Evolutionary conservation across 2,797 vertebrate genomes (phyloP).

Genomic region (Eremophila alpestris): DNA sequence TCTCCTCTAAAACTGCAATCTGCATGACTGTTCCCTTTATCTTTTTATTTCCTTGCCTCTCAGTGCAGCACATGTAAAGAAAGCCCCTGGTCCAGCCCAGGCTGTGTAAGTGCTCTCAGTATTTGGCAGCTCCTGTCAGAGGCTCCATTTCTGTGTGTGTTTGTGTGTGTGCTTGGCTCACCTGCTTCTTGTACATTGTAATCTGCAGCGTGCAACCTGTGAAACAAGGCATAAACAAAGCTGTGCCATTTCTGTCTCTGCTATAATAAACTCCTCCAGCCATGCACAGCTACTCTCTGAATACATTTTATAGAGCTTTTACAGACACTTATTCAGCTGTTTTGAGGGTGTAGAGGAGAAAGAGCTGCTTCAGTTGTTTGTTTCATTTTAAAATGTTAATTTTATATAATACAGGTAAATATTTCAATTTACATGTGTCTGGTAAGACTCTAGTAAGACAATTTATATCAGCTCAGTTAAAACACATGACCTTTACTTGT

Average conservation of each 20-base stretch:
- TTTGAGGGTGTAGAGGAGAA: not conserved
- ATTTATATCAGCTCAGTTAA: not conserved
- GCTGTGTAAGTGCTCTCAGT: slow-evolving; percentile 65
- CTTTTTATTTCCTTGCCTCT: not conserved
- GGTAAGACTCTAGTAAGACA: not conserved
- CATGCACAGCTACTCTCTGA: not conserved
- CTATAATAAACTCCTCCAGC: not conserved
- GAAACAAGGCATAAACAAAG: not conserved
- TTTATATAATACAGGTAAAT: not conserved
- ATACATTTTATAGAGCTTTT: not conserved
- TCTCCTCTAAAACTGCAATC: not conserved
- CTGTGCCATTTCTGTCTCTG: not conserved
- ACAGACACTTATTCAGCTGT: not conserved
- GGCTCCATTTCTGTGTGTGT: not conserved
- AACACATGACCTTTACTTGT: not conserved
- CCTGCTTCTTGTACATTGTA: not conserved
- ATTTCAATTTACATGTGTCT: not conserved
- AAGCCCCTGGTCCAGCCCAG: slow-evolving; percentile 44
- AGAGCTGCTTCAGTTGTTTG: not conserved
- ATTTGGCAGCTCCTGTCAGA: not conserved
- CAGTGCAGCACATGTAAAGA: slow-evolving; percentile 56
- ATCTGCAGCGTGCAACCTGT: not conserved
- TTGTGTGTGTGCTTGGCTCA: not conserved
- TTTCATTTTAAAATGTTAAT: not conserved
- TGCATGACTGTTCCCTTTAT: not conserved